phyloP scores from a whole-genome alignment of 1,140 invertebrate species.

The Plodia interpunctella region DNA sequence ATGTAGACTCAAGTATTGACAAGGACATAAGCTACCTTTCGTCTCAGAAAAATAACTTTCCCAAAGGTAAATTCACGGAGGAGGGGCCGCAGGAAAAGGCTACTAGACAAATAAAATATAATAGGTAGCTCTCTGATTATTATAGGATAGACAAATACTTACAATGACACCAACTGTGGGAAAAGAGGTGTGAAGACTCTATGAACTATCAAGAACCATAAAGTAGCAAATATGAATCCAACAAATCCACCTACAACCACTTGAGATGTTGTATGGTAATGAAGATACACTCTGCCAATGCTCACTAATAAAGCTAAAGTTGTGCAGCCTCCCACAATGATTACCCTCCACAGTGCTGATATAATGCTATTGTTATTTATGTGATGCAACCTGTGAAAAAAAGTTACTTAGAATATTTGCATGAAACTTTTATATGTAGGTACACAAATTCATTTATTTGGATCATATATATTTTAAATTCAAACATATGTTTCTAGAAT shows the following conservation, averaged over 20 bases:
- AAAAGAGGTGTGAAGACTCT: conserved; percentile 90
- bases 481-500: conserved; percentile 8
- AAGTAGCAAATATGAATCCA: conserved; percentile 82
- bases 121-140: too few species aligned
- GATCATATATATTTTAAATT: background rate
- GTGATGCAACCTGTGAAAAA: conserved; percentile 84
- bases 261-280: conserved; percentile 91
- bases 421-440: background rate
- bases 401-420: conserved; percentile 6
- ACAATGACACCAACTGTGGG: conserved; percentile 91
- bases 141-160: conserved; percentile 63
- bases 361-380: conserved; percentile 86
- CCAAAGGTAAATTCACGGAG: too few species aligned
- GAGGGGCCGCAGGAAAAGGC: too few species aligned
- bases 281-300: conserved; percentile 87
- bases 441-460: background rate
- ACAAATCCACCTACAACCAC: conserved; percentile 87
- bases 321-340: conserved; percentile 81
- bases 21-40: too few species aligned
- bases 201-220: conserved; percentile 90
- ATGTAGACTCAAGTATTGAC: too few species aligned
- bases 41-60: too few species aligned
- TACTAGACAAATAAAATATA: too few species aligned
- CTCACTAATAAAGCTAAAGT: conserved; percentile 80
- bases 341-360: conserved; percentile 85